Percentiles rank a stretch among this genome's conserved stretches.
phyloP scores from a whole-genome alignment of 2,797 vertebrate genomes.

The Cirrhinus molitorella region DNA sequence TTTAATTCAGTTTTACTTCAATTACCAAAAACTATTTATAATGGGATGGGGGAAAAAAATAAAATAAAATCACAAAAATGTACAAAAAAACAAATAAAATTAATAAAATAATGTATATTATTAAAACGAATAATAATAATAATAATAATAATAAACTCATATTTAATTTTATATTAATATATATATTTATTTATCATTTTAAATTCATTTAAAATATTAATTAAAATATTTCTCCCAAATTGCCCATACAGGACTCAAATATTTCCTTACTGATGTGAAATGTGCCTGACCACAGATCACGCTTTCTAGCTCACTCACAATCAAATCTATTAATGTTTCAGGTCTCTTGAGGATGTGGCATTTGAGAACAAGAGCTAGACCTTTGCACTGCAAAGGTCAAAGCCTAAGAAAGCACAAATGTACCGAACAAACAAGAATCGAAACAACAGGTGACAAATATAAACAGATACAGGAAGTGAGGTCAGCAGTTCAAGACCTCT shows the following conservation, averaged over 20 bases:
- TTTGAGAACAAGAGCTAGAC: conserved; percentile 16
- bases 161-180: too few species aligned
- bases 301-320: neutral
- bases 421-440: conserved; percentile 46
- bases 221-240: too few species aligned
- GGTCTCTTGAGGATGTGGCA: neutral
- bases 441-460: conserved; percentile 48
- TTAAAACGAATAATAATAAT: too few species aligned
- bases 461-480: conserved; percentile 52
- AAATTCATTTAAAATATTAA: too few species aligned
- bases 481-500: conserved; percentile 30
- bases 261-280: neutral
- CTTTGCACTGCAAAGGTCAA: conserved; percentile 48
- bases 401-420: neutral
- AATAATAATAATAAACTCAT: too few species aligned
- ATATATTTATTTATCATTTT: too few species aligned
- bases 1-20: neutral
- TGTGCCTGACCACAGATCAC: neutral
- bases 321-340: neutral
- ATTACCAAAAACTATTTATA: neutral
- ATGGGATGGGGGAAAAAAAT: neutral
- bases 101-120: too few species aligned
- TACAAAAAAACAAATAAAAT: too few species aligned
- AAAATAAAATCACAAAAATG: too few species aligned
- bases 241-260: neutral